Base-by-base conservation (phyloP, 1,140 invertebrate genomes). In the Trichomalopsis sarcophagae region DNA sequence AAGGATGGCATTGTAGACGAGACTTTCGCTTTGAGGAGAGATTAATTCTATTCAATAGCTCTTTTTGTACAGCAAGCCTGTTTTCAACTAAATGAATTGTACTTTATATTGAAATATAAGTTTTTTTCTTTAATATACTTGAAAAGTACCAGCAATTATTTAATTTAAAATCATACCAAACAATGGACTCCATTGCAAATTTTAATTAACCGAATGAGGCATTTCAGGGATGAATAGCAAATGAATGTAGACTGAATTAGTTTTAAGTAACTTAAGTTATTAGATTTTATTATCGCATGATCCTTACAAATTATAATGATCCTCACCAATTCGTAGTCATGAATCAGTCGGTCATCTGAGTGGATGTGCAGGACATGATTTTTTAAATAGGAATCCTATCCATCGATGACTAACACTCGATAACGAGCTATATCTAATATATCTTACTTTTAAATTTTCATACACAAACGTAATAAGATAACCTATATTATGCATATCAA, bases 1-100 rank as follows among this genome's bases (percentile, higher is more conserved):
- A 97, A 97, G 87, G 96, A 97, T 94, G 98, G 98, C 1, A 95
- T 98, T 81, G 94, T 95, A 84, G 94, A 95, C 87, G 95, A 96
- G 80, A 94, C 92, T 33, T 95, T 97, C 90, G 93, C 94, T 84
- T 93, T 98, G 79, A 95, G 97, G 90, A 96, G 95, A 91, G 97
- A 98, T 96, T 98, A 96, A 95, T 87, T 87, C 76, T 75, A 66
- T 73, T 74, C 75, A 86, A 71, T 83, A 10, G 62, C 10, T 80
- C 13, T 84, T 88, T 76, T 79, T 86, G 77, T 87, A 84, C 36
- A 82, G 84, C 44, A 40, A 83, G 62, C 62, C 83, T 80, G 50
- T 84, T 87, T 86, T 86, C 84, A 81, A 68, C 36, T 73, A 75
- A 84, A 86, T 76, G 30, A 80, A 84, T 83, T 84, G 69, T 84